Evolutionary conservation across 92 coral and sea anemone genomes (phyloP), one percentile per base, ranked within the genome.

Genomic region (Zoanthus gigantus): DNA sequence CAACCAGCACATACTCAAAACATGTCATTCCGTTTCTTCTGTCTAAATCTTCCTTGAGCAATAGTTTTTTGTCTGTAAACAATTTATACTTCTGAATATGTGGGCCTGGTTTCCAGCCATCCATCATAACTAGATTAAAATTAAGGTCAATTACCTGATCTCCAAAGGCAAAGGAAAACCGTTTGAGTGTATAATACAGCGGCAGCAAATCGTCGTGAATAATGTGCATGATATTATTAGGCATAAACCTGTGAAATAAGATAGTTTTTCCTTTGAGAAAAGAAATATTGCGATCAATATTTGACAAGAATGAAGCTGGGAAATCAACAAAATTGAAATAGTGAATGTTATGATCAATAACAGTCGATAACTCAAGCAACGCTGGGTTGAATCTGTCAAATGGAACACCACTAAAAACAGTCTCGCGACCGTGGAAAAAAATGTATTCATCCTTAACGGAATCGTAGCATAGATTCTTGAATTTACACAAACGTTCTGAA

Each of bases 171-270:
- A 52, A 77, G 63, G 94, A 89, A 88, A 89, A 95, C 88, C 92
- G 94, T 50, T 90, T 86, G 67, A 93, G 76, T 0, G 99, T 97
- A 81, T 90, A 93, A 87, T 90, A 97, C 53, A 97, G 52, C 15
- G 99, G 99, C 53, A 97, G 79, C 4, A 97, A 87, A 89, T 97
- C 99, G 60, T 97, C 99, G 47, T 97, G 99, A 42, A 97, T 23
- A 15, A 94, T 95, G 74, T 97, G 99, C 99, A 97, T 97, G 8
- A 95, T 91, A 89, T 97, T 97, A 29, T 95, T 98, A 56, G 98
- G 89, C 80, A 91, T 93, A 29, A 97, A 95, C 47, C 99, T 95
- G 61, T 94, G 97, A 88, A 95, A 97, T 42, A 97, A 83, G 14
- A 93, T 73, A 91, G 91, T 95, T n/a, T 89, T 86, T 12, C 91